phyloP scores from a whole-genome alignment of 2,888 invertebrate species.

The Agrochola macilenta region DNA sequence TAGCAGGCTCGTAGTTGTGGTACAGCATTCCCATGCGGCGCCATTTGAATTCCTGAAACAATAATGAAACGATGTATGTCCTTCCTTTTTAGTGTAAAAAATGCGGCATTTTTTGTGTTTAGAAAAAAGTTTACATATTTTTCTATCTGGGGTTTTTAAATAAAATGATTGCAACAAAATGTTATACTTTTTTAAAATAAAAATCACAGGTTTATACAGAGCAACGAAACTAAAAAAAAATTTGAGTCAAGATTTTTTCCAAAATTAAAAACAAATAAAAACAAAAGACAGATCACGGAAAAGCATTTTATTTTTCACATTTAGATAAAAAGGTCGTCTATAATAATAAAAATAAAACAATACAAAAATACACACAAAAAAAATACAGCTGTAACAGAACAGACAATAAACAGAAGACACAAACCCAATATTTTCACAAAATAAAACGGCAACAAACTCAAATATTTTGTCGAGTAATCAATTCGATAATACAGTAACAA shows the following conservation, averaged over 20 bases:
- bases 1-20: conserved; percentile 92
- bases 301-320: conserved; percentile 63
- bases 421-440: conserved; percentile 20
- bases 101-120: neutral
- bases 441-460: neutral
- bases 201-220: neutral
- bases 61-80: conserved; percentile 21
- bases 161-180: neutral
- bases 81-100: conserved; percentile 3
- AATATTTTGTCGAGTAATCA: neutral
- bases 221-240: conserved; percentile 6
- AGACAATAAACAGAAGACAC: conserved; percentile 32
- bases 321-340: conserved; percentile 13
- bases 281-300: conserved; percentile 60
- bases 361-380: conserved; percentile 29
- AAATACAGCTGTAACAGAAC: conserved; percentile 31
- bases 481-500: neutral
- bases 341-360: conserved; percentile 36
- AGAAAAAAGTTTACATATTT: neutral
- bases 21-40: conserved; percentile 93
- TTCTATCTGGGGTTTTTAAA: neutral
- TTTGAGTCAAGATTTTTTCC: neutral
- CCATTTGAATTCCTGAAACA: conserved; percentile 93
- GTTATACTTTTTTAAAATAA: neutral
- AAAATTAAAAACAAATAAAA: conserved; percentile 46